A percentile compares a stretch with the other conserved stretches of the same genome.
These are phyloP conservation scores for Danio albolineatus DNA, from an alignment of 2,797 vertebrate genomes.

Conservation along the genomic window DNA sequence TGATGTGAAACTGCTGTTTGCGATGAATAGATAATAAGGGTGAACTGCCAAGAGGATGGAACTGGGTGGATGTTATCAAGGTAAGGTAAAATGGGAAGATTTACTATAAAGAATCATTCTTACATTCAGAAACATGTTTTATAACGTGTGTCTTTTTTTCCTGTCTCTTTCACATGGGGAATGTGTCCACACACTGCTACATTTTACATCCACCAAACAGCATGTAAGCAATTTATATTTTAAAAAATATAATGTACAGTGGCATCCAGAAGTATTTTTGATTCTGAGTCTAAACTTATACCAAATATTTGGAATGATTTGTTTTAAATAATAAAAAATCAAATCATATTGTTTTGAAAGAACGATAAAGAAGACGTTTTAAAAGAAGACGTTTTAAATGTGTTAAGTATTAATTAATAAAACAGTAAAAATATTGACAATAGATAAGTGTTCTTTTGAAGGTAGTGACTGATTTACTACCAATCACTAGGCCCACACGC, in stretches of 20 bases:
- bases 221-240: constrained; percentile 73
- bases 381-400: no score
- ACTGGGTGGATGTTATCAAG: constrained; percentile 98
- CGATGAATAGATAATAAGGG: constrained; percentile 88
- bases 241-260: background rate
- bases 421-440: background rate
- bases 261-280: background rate
- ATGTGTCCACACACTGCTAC: constrained; percentile 11
- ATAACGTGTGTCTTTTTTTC: constrained; percentile 19
- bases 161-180: constrained; percentile 17
- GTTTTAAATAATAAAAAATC: no score
- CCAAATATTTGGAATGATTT: background rate
- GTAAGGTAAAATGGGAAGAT: constrained; percentile 69
- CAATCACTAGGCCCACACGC: no score
- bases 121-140: background rate
- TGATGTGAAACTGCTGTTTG: constrained; percentile 17
- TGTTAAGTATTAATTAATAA: background rate
- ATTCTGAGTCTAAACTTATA: background rate
- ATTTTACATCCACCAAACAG: constrained; percentile 58
- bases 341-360: no score
- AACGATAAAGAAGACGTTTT: no score
- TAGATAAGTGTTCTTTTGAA: background rate
- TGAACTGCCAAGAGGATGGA: constrained; percentile 96
- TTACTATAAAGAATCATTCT: background rate
- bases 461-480: background rate